Base-by-base conservation (phyloP, 92 coral and sea anemone genomes). In the Porites cylindrica region DNA sequence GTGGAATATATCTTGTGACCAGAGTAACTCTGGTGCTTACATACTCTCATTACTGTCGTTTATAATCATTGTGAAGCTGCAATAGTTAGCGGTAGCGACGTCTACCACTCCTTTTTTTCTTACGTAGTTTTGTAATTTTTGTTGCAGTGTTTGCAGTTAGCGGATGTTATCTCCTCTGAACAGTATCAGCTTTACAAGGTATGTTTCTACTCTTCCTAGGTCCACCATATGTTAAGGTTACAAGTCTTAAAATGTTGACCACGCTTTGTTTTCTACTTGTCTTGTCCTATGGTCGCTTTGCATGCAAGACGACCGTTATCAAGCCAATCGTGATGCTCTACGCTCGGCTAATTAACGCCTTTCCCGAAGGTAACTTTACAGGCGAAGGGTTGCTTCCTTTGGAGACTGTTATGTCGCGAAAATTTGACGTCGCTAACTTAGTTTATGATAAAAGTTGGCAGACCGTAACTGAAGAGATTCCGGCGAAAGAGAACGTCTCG, bases 161-260 rank as follows among this genome's bases (percentile, higher is more conserved):
- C 99, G 18, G 97, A 97, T 87, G 84, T 95, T 8, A 88, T 97
- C 10, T 92, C 99, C 7, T 95, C 99, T 67, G 92, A 92, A 78
- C 96, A 97, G 77, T 86, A 92, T 77, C 92, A 85, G 72, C 74
- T 97, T 64, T 97, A 95, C 80, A 90, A 95, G 98, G 99, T 97
- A 82, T 78, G 80, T 29, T 54, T 3, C 1, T 21, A 18, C 24
- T 26, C 18, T 23, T 66, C 68, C 23, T 47, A 24, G 13, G 1
- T 56, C 13, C 16, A 7, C 11, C 60, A 56, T 12, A 17, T 56
- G 1, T 56, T 56, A 16, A 10, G 16, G 13, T 14, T 8, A 56
- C 17, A 56, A 56, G 61, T 10, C 16, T 56, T 56, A 56, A 56
- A 56, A 56, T 56, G 47, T 38, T 4, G 47, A 38, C 47, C 47